Conservation (phyloP, 2,888 invertebrate genomes). For the Eristalis arbustorum region DNA sequence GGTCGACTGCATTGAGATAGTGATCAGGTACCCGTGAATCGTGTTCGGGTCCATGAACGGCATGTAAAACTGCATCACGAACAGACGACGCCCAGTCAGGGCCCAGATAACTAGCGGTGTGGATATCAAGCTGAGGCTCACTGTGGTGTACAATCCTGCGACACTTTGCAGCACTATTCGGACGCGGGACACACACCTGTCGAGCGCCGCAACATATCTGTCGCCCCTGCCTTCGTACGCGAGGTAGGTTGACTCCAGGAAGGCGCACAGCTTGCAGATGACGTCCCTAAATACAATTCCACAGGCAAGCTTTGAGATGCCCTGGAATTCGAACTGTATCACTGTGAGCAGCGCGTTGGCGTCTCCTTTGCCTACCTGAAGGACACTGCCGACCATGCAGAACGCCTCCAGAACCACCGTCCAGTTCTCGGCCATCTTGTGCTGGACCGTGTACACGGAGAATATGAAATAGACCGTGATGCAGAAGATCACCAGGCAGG, state of each 20-base stretch:
- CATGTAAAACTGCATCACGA: conserved; percentile 63
- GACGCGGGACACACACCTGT: conserved; percentile 34
- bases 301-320: conserved; percentile 53
- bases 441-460: conserved; percentile 36
- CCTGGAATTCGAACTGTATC: conserved; percentile 6
- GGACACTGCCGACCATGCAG: conserved; percentile 56
- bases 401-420: conserved; percentile 43
- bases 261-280: neutral
- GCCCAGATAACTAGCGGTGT: conserved; percentile 43
- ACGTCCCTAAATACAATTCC: neutral
- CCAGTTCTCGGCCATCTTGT: conserved; percentile 46
- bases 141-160: conserved; percentile 23
- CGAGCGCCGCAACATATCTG: conserved; percentile 29
- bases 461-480: conserved; percentile 47
- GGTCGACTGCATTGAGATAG: conserved; percentile 50
- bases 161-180: conserved; percentile 21
- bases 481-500: conserved; percentile 37
- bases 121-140: neutral
- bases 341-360: neutral
- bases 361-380: conserved; percentile 35
- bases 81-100: conserved; percentile 25
- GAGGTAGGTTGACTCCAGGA: conserved; percentile 27
- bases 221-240: conserved; percentile 46
- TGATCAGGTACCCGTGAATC: conserved; percentile 50
- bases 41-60: conserved; percentile 62